Percentiles rank a stretch among this genome's conserved stretches.
These are phyloP conservation scores for Ceyx margarethae DNA, from an alignment of 2,113 vertebrate genomes.

Conservation along the genomic window DNA sequence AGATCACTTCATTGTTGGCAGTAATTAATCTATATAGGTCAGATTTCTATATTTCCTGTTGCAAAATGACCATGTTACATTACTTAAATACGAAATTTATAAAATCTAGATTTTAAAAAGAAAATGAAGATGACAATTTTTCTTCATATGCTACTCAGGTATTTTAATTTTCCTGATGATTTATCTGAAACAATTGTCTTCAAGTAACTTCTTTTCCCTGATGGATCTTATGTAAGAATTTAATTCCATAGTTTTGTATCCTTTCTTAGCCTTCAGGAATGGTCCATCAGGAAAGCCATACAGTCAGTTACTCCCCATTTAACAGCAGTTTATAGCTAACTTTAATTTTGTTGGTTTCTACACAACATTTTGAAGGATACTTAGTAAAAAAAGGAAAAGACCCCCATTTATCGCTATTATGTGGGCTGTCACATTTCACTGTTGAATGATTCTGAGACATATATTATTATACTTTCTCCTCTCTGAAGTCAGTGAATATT, in stretches of 20 bases:
- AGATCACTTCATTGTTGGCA: background rate
- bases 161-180: background rate
- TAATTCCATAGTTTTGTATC: background rate
- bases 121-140: rapidly evolving
- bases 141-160: background rate
- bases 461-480: background rate
- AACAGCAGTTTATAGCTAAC: background rate
- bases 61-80: background rate
- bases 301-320: background rate
- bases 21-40: background rate
- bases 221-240: background rate
- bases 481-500: background rate
- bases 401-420: background rate
- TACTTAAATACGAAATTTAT: background rate
- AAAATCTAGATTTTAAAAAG: background rate
- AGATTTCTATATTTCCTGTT: background rate
- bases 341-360: background rate
- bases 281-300: background rate
- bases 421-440: background rate
- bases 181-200: background rate
- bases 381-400: background rate
- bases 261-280: background rate
- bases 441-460: background rate
- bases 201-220: background rate
- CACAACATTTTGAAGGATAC: background rate